Base-by-base conservation (phyloP, 2,797 vertebrate species). In the Aldrovandia affinis region DNA sequence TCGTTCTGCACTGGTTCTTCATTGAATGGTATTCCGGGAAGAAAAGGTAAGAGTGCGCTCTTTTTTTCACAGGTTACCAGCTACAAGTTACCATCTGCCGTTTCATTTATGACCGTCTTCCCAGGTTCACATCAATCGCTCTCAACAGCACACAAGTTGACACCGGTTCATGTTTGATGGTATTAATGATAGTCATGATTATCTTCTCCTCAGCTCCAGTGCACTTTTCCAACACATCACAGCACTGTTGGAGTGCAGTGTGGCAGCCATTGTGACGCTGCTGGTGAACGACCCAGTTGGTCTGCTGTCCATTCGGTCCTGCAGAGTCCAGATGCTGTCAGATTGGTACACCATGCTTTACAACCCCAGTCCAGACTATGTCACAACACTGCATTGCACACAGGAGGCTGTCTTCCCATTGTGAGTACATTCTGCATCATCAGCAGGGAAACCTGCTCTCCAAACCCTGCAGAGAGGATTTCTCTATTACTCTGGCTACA, bases 281-380 rank as follows among this genome's bases (percentile, higher is more conserved):
- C 95, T 99, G 1, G 92, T 99, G 89, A 98, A 94, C 0, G 97
- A 99, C 75, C 98, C 98, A 0, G 88, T 96, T 0, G 97, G 98
- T 2, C 89, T 88, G 50, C 93, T 99, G 81, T 92, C 89, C 4
- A 95, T 99, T 88, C 96, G 92, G 1, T 99, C 98, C n/a, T 99
- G 98, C 87, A 90, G 91, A 2, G 98, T 99, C 52, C 83, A 97
- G 91, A 98, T 97, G 96, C 96, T 99, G 42, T 99, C 98, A 0
- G 98, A 99, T 89, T 99, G 98, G 98, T 99, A 99, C 93, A 99
- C 98, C 0, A 99, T 99, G 98, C 96, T 99, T 14, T 99, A 99
- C 92, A 99, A 99, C 88, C 98, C 98, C 0, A 99, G 98, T 81
- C 98, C 98, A 0, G 98, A 99, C 91, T 99, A 99, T 0, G 55